Base-by-base conservation (phyloP, 1,140 invertebrate species). In the Procambarus clarkii region DNA sequence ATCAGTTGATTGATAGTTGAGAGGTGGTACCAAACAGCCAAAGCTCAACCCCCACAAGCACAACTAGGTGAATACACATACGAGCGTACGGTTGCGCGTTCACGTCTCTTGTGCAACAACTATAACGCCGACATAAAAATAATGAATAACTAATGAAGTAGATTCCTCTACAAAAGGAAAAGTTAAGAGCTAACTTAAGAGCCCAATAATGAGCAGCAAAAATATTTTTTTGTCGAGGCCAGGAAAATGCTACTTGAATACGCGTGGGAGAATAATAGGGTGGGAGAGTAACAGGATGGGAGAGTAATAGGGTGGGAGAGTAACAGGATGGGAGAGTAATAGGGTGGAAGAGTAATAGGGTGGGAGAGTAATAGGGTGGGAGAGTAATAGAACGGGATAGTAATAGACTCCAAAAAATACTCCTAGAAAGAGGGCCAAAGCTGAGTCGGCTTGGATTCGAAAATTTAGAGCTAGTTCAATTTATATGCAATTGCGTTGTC, bases 401-500 rank as follows among this genome's bases (percentile, higher is more conserved):
- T 18, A 64, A 18, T 64, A 64, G 60, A 64, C 60, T 18, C 60
- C 60, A 64, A 64, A 64, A 64, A 64, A 64, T 64, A 64, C 60
- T 64, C 15, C 60, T 11, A 64, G 60, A 64, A 64, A 64, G 60
- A 64, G 60, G 60, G 60, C 1, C 60, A 64, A 64, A 64, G 60
- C 18, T 64, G 60, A 64, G 60, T 64, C 60, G 60, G 60, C 60
- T 64, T 64, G 60, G 60, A 64, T 64, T 74, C n/a, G 69, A 74
- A 74, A 74, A 74, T 74, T 34, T 74, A 74, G 69, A 74, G 24
- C 69, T 74, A 34, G 69, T 74, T 34, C 69, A 74, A 34, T 74
- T 34, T 74, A 74, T 74, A 74, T 74, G 69, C 24, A 74, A 74
- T 74, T 34, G 69, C 69, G 69, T 74, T 74, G 24, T 74, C 60